phyloP scores from a whole-genome alignment of 2,888 invertebrate species.

The Petrophora chlorosata region DNA sequence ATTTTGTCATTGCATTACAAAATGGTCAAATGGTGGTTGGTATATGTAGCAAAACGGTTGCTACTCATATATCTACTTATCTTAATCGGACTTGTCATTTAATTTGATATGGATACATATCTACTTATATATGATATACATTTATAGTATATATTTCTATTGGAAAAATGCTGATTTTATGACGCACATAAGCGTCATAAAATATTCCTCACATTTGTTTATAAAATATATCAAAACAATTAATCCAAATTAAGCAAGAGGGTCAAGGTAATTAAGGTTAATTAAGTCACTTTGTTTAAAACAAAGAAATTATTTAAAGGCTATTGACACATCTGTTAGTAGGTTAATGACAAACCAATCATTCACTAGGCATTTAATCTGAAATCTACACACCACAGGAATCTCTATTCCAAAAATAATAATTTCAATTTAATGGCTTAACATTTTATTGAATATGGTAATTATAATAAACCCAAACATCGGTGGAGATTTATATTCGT shows the following conservation, averaged over 20 bases:
- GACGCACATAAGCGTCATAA: neutral
- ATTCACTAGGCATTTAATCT: neutral
- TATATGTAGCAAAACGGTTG: too few relatives aligned
- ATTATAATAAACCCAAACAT: slow-evolving; percentile 7
- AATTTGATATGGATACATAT: too few relatives aligned
- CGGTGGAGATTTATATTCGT: slow-evolving; percentile 7
- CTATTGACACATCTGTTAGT: slow-evolving; percentile 41
- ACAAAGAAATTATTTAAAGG: slow-evolving; percentile 38
- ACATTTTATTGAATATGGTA: slow-evolving; percentile 7
- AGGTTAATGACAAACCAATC: slow-evolving; percentile 56
- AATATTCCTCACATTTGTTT: neutral
- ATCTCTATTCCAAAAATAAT: neutral
- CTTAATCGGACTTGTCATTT: too few relatives aligned
- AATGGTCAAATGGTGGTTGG: too few relatives aligned
- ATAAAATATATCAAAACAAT: slow-evolving; percentile 2
- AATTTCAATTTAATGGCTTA: slow-evolving; percentile 17
- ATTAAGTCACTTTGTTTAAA: slow-evolving; percentile 37
- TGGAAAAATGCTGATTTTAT: too few relatives aligned
- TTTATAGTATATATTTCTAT: too few relatives aligned
- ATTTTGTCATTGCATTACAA: too few relatives aligned
- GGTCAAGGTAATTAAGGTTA: slow-evolving; percentile 53
- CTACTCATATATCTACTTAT: too few relatives aligned
- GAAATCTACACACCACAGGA: neutral
- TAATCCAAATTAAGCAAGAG: slow-evolving; percentile 10
- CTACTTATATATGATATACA: too few relatives aligned